Evolutionary conservation across 2,797 vertebrate genomes (phyloP).

Genomic region (Liparis tanakae): DNA sequence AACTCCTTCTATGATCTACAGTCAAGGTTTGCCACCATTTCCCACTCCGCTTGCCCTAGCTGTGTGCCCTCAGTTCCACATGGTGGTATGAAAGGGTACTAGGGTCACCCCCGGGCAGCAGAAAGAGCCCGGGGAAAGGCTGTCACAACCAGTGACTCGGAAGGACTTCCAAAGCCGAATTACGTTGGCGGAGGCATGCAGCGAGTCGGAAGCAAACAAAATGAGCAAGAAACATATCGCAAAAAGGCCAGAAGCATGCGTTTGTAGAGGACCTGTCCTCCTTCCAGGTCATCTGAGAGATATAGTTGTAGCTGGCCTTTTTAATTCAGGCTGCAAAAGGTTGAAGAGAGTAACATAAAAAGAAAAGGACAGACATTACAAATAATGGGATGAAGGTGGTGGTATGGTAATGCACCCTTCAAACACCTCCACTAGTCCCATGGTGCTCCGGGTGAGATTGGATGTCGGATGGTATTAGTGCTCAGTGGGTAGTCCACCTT

Average conservation of each 20-base stretch:
- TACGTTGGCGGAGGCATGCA: conserved; percentile 52
- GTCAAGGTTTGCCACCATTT: background rate
- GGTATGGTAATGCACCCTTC: conserved; percentile 37
- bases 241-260: conserved; percentile 54
- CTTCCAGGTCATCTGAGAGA: conserved; percentile 58
- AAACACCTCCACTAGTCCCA: conserved; percentile 53
- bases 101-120: conserved; percentile 48
- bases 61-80: conserved; percentile 47
- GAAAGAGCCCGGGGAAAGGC: conserved; percentile 60
- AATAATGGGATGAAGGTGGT: conserved; percentile 28
- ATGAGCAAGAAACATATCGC: conserved; percentile 46
- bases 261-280: conserved; percentile 52
- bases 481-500: conserved; percentile 43
- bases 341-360: conserved; percentile 44
- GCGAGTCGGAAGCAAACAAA: conserved; percentile 59
- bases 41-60: background rate
- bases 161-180: conserved; percentile 58
- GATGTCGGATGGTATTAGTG: conserved; percentile 60
- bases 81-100: conserved; percentile 48
- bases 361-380: conserved; percentile 47
- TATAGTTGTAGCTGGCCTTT: conserved; percentile 50
- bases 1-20: conserved; percentile 18
- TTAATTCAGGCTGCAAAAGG: conserved; percentile 50
- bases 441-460: conserved; percentile 52
- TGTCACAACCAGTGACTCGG: conserved; percentile 69